Evolutionary conservation across 30 jellyfish, hydroid and myxozoan genomes (phyloP).

Genomic region (Chrysaora quinquecirrha): DNA sequence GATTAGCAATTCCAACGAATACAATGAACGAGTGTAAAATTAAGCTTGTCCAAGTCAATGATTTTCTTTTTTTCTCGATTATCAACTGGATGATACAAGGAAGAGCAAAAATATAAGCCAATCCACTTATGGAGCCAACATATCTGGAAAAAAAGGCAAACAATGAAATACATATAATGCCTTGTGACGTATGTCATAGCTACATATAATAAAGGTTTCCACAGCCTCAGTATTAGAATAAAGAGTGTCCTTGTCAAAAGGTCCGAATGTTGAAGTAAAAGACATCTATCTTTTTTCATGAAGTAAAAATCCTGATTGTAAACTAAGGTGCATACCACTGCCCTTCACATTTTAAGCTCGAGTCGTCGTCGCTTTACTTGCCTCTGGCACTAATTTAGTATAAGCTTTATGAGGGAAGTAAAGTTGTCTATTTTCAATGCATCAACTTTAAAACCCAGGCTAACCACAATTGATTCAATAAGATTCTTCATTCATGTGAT

Average conservation of each 20-base stretch:
- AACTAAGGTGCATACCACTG: background rate
- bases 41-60: conserved; percentile 42
- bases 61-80: conserved; percentile 29
- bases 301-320: background rate
- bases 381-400: too few species aligned
- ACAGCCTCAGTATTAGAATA: background rate
- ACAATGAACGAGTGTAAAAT: conserved; percentile 30
- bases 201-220: background rate
- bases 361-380: too few species aligned
- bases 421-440: too few species aligned
- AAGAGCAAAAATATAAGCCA: conserved; percentile 79
- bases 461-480: too few species aligned
- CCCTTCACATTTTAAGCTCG: too few species aligned
- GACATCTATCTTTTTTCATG: background rate
- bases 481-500: too few species aligned
- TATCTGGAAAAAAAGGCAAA: conserved; percentile 46
- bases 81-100: conserved; percentile 80
- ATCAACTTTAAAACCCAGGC: too few species aligned
- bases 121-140: conserved; percentile 92
- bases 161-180: too few species aligned
- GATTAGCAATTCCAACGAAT: conserved; percentile 35
- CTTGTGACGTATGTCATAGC: too few species aligned
- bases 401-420: too few species aligned
- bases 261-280: background rate
- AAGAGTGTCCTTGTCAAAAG: background rate